These are phyloP conservation scores for Dioctria linearis DNA, from an alignment of 2,888 invertebrate species.

Conservation along the genomic window DNA sequence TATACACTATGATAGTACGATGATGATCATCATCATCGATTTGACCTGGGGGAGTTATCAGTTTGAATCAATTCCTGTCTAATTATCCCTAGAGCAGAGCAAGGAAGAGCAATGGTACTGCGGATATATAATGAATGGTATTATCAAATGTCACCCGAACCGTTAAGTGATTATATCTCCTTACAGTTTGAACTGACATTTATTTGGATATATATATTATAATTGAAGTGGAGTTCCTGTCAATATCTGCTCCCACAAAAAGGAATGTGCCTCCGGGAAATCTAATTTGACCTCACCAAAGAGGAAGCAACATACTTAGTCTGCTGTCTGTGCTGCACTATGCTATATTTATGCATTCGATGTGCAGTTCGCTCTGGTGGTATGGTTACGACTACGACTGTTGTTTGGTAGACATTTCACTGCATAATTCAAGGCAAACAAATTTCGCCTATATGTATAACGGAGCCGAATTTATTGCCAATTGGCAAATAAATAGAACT, in stretches of 20 bases:
- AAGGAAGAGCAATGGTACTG: too few relatives aligned
- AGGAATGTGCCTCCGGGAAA: not conserved
- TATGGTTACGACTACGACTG: not conserved
- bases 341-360: conserved; percentile 4
- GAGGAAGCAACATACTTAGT: not conserved
- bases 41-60: too few relatives aligned
- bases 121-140: too few relatives aligned
- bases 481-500: conserved; percentile 17
- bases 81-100: too few relatives aligned
- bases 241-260: too few relatives aligned
- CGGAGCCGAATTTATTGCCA: not conserved
- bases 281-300: conserved; percentile 7
- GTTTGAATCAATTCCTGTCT: too few relatives aligned
- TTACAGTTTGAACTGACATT: not conserved
- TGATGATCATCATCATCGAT: too few relatives aligned
- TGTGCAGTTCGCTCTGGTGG: not conserved
- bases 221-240: too few relatives aligned
- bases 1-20: too few relatives aligned
- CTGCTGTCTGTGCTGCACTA: not conserved
- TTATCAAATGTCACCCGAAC: too few relatives aligned
- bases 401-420: conserved; percentile 7
- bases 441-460: not conserved
- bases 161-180: not conserved
- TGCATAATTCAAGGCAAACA: conserved; percentile 14
- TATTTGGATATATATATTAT: not conserved